Percentiles rank a stretch among this genome's conserved stretches.
Conservation (phyloP, 1,140 invertebrate genomes). For the Aphelenchoides besseyi region DNA sequence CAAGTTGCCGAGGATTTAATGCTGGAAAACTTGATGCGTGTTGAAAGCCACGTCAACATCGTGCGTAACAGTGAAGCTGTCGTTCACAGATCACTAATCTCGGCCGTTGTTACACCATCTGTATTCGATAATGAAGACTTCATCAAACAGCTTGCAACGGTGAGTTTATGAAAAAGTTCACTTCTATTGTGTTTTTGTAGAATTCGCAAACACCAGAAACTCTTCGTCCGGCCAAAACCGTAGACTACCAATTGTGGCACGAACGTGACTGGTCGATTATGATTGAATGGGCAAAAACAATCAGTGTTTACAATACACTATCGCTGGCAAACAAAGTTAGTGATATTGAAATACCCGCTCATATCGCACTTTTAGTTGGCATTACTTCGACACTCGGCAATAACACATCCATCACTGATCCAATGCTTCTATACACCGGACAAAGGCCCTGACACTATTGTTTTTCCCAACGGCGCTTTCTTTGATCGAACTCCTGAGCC, state of each 20-base stretch:
- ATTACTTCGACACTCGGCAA: conserved; percentile 60
- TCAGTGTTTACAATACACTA: conserved; percentile 51
- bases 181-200: conserved; percentile 25
- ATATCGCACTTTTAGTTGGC: conserved; percentile 45
- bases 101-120: conserved; percentile 30
- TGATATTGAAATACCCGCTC: neutral
- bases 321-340: conserved; percentile 53
- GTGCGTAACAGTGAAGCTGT: conserved; percentile 35
- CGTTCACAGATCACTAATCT: conserved; percentile 37
- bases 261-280: conserved; percentile 60
- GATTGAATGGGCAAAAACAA: conserved; percentile 63
- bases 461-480: conserved; percentile 60
- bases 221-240: conserved; percentile 36
- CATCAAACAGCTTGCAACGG: conserved; percentile 29
- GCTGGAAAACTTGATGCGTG: conserved; percentile 30
- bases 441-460: conserved; percentile 57
- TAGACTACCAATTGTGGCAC: conserved; percentile 59
- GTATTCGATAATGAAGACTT: conserved; percentile 39
- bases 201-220: neutral
- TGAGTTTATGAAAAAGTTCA: neutral
- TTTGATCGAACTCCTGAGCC: conserved; percentile 59
- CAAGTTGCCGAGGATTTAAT: conserved; percentile 37
- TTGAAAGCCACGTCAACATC: conserved; percentile 35
- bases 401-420: conserved; percentile 60
- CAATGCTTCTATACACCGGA: conserved; percentile 61